phyloP scores from a whole-genome alignment of 2,888 invertebrate species.

The Drosophila yooni region DNA sequence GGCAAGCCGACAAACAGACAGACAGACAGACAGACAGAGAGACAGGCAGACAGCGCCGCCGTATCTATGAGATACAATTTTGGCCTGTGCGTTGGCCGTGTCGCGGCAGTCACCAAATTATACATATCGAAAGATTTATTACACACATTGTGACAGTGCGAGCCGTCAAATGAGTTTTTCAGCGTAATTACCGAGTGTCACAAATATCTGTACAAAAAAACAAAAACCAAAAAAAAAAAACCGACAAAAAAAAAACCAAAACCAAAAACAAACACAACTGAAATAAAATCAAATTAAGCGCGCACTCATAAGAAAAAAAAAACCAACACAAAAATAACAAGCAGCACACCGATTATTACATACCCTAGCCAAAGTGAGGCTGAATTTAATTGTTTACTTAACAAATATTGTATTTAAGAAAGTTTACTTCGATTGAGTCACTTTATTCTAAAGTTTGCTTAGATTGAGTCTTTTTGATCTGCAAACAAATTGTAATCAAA shows the following conservation, averaged over 20 bases:
- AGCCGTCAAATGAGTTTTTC: slow-evolving; percentile 81
- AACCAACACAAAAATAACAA: slow-evolving; percentile 9
- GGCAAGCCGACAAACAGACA: slow-evolving; percentile 15
- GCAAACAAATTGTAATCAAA: neutral
- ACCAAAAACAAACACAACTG: slow-evolving; percentile 12
- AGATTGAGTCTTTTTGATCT: too few relatives aligned
- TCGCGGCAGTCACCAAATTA: slow-evolving; percentile 61
- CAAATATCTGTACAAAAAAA: slow-evolving; percentile 56
- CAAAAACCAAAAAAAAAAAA: slow-evolving; percentile 45
- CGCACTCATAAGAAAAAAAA: slow-evolving; percentile 50
- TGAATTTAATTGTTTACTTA: neutral
- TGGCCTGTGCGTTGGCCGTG: slow-evolving; percentile 71
- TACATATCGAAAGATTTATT: slow-evolving; percentile 81
- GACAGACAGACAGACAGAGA: slow-evolving; percentile 20
- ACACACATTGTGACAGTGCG: slow-evolving; percentile 71
- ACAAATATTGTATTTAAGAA: neutral
- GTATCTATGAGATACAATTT: slow-evolving; percentile 76
- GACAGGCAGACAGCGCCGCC: slow-evolving; percentile 16
- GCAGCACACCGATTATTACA: neutral
- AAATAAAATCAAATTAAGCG: slow-evolving; percentile 60
- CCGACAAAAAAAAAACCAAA: slow-evolving; percentile 5
- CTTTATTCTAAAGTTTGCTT: too few relatives aligned
- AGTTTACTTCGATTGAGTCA: too few relatives aligned
- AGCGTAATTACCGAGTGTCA: slow-evolving; percentile 78
- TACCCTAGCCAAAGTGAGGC: neutral